Percentiles rank a stretch among this genome's conserved stretches.
phyloP scores from a whole-genome alignment of 1,140 invertebrate species.

The Antheraea pernyi region DNA sequence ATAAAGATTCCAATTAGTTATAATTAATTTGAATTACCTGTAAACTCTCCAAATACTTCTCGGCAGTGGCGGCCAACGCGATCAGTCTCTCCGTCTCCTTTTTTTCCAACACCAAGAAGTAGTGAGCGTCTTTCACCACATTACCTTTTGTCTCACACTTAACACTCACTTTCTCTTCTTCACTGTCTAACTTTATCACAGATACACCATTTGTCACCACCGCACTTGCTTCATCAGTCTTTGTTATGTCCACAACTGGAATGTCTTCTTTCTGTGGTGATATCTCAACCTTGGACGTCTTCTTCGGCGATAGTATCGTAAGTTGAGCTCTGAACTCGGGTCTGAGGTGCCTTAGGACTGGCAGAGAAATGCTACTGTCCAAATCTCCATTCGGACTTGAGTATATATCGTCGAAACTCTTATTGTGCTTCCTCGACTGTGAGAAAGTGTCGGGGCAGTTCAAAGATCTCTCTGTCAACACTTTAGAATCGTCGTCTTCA shows the following conservation, averaged over 20 bases:
- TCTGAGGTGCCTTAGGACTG: constrained; percentile 88
- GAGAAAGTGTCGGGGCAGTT: constrained; percentile 60
- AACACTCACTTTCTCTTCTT: constrained; percentile 42
- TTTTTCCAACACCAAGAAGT: constrained; percentile 87
- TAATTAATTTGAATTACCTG: constrained; percentile 40
- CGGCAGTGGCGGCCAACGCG: constrained; percentile 83
- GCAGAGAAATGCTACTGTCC: constrained; percentile 76
- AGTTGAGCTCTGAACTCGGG: constrained; percentile 92
- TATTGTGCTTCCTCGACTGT: constrained; percentile 40
- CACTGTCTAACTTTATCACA: constrained; percentile 69
- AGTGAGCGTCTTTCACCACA: constrained; percentile 84
- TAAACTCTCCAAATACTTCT: constrained; percentile 82
- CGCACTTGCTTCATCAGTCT: constrained; percentile 57
- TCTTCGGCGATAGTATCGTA: constrained; percentile 83
- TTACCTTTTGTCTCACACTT: constrained; percentile 41
- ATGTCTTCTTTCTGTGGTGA: constrained; percentile 62
- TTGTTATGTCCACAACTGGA: constrained; percentile 39
- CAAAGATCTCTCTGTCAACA: constrained; percentile 64
- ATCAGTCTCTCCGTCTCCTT: constrained; percentile 86
- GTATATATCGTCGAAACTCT: constrained; percentile 55
- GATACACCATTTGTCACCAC: constrained; percentile 63
- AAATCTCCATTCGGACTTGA: constrained; percentile 56
- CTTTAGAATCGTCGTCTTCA: constrained; percentile 63
- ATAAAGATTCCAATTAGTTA: no score
- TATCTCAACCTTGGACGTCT: constrained; percentile 57